Base-by-base conservation (phyloP, 2,888 invertebrate species). In the Latrodectus hesperus region DNA sequence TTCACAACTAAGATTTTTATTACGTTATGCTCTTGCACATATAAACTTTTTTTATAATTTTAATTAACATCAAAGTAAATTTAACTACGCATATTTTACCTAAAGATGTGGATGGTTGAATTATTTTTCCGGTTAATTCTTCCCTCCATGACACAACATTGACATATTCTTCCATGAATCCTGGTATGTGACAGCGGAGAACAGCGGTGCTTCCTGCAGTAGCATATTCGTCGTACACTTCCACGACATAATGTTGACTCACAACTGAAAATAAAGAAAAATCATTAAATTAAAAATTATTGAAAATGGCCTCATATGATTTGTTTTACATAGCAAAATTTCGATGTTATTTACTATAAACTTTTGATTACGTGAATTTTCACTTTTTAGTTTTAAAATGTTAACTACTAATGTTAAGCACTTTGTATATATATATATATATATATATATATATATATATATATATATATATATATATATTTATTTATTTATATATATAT, bases 151-250 rank as follows among this genome's bases (percentile, higher is more conserved):
- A 73, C 65, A 88, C 86, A 9, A 90, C 85, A 0, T 84, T 78
- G 8, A 90, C 86, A 55, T 88, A 88, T 17, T 89, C 88, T 49
- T 86, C 84, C 60, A 89, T 88, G 38, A 86, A 88, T 14, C 80
- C 81, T 9, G 89, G 89, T 17, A 92, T 91, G 75, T 90, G 90
- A 88, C 92, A 93, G 90, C 96, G 95, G 90, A 98, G 94, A 89
- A 98, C 95, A 4, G 96, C 98, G 14, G 97, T 96, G 93, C 97
- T 97, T 80, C 97, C 97, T 84, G 96, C 94, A 93, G 97, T 96
- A 91, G 97, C 97, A 93, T 96, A 97, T 92, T 96, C 97, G 92
- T 98, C 97, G 90, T 96, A 96, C 90, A 98, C 96, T 93, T 96
- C 96, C 73, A 98, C 96, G 90, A 96, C 96, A 94, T 97, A 98